phyloP scores from a whole-genome alignment of 1,140 invertebrate species.

The Drosophila watanabei region DNA sequence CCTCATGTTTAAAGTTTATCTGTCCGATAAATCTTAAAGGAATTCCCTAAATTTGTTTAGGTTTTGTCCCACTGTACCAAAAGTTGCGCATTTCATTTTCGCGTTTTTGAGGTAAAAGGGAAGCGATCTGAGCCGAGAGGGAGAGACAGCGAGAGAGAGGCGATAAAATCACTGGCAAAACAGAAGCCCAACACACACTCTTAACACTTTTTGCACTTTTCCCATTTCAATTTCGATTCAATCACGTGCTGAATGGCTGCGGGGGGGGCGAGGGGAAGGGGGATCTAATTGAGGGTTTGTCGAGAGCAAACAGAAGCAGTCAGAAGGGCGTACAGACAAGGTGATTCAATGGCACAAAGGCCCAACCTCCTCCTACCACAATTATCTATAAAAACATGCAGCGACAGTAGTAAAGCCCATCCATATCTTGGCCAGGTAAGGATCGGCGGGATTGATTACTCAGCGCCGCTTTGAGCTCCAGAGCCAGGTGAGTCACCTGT shows the following conservation, averaged over 20 bases:
- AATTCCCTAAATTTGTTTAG: neutral
- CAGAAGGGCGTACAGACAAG: neutral
- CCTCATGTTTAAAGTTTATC: neutral
- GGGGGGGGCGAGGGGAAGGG: neutral
- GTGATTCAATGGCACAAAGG: slow-evolving; percentile 10
- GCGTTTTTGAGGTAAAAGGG: slow-evolving; percentile 6
- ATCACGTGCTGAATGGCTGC: slow-evolving; percentile 17
- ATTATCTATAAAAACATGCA: slow-evolving; percentile 10
- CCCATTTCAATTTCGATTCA: slow-evolving; percentile 41
- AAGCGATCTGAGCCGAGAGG: slow-evolving; percentile 12
- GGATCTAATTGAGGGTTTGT: slow-evolving; percentile 19
- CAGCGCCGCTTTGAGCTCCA: neutral
- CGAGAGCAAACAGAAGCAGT: slow-evolving; percentile 18
- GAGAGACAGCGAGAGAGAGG: slow-evolving; percentile 7
- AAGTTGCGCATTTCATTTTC: slow-evolving; percentile 36
- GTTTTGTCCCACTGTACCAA: slow-evolving; percentile 16
- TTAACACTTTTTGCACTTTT: slow-evolving; percentile 34
- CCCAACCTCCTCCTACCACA: neutral
- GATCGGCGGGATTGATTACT: slow-evolving; percentile 15
- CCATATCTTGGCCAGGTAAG: slow-evolving; percentile 16
- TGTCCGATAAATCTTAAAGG: neutral
- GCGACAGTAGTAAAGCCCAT: neutral
- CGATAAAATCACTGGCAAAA: slow-evolving; percentile 47
- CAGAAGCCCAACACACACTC: slow-evolving; percentile 38
- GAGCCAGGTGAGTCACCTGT: slow-evolving; percentile 28